Evolutionary conservation across 1,140 invertebrate species (phyloP).

Genomic region (Drosophila neocordata): DNA sequence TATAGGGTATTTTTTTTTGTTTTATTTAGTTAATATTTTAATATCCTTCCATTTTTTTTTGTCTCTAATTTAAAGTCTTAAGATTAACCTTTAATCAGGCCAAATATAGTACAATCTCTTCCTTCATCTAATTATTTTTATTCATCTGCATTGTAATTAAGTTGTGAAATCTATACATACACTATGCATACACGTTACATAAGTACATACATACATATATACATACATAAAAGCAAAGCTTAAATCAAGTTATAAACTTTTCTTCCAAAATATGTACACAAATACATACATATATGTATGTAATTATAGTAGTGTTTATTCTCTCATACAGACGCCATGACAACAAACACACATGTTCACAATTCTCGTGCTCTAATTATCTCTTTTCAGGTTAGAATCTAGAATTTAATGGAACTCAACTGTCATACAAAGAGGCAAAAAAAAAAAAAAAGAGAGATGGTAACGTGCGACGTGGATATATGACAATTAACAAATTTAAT

Average conservation of each 20-base stretch:
- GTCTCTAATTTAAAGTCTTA: too few relatives aligned
- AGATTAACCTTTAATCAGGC: too few relatives aligned
- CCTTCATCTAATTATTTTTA: background rate
- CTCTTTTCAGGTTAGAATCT: constrained; percentile 48
- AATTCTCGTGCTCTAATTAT: constrained; percentile 60
- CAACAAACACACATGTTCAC: background rate
- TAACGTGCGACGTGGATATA: background rate
- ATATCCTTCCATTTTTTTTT: too few relatives aligned
- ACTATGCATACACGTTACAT: constrained; percentile 21
- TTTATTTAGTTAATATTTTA: too few relatives aligned
- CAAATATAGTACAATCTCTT: too few relatives aligned
- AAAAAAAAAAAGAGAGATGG: too few relatives aligned
- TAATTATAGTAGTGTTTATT: constrained; percentile 16
- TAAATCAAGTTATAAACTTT: constrained; percentile 22
- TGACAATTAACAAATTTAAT: constrained; percentile 70
- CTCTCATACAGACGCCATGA: background rate
- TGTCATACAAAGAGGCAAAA: too few relatives aligned
- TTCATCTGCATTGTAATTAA: constrained; percentile 67
- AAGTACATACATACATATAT: constrained; percentile 3
- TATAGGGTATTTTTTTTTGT: too few relatives aligned
- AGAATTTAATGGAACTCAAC: constrained; percentile 10
- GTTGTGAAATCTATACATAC: constrained; percentile 66
- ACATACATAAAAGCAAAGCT: constrained; percentile 55
- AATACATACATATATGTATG: constrained; percentile 15
- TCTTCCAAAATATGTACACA: background rate